Base-by-base conservation (phyloP, 1,140 invertebrate genomes). In the Achroia grisella region DNA sequence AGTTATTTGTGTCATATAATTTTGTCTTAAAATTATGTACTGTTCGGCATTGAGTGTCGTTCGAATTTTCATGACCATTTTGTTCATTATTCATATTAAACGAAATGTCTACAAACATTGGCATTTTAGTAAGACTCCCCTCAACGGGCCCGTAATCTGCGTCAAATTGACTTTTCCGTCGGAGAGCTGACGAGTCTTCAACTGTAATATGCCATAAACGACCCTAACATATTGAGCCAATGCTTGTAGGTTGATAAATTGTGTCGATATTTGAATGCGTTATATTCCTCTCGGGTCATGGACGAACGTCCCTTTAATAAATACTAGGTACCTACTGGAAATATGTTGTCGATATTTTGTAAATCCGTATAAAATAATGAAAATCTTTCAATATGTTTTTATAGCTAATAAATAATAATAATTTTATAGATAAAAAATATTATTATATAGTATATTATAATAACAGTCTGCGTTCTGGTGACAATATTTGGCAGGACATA, bases 191-290 rank as follows among this genome's bases (percentile, higher is more conserved):
- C 71, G 71, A 75, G 65, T 63, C 67, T 68, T 56, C 61, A 48
- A 63, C 74, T 63, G 72, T 83, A 80, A 83, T 80, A 83, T 62
- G 62, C 76, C 64, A 79, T 80, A 77, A 82, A 78, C 74, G 78
- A 77, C 74, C 71, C 69, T 59, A 79, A 73, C 76, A 66, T 80
- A 83, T 83, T 77, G 74, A 65, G 56, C 63, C 70, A 64, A 64
- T 68, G 67, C 71, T 70, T 56, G 56, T 56, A 71, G 69, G 67
- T 80, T 83, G 74, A 83, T 75, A 78, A 77, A 79, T 77, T 78
- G 78, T 66, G 51, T 67, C 67, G 72, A 83, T 80, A 80, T 79
- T 79, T 80, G 79, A 83, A 83, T 80, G 70, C 68, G 74, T 71
- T 73, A 74, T 73, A 76, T 72, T 78, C 61, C 63, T 64, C 65